Evolutionary conservation across 2,888 invertebrate genomes (phyloP), one percentile per base, ranked within the genome.

Genomic region (Troides oblongomaculatus): DNA sequence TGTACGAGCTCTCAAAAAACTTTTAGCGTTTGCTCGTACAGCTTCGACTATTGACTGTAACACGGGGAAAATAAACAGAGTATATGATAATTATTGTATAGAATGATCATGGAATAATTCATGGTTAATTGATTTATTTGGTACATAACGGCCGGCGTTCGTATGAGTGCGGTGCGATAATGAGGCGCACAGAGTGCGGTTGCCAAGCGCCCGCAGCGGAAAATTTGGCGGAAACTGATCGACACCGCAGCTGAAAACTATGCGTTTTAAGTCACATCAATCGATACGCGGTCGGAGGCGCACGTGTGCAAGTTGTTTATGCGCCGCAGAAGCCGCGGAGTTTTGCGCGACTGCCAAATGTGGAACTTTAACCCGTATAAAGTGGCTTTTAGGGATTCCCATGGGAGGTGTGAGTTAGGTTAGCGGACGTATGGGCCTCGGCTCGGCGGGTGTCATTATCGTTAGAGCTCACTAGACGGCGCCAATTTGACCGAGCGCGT

Each of bases 231-330:
- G 84, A 82, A 82, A 81, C 82, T 86, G 85, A 89, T 87, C 86
- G 85, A 85, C 87, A 84, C 84, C 84, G 84, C 83, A 82, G 82
- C 83, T 81, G 85, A 88, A 86, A 87, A 88, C 86, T 87, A 86
- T 88, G 86, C 87, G 87, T 89, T 90, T 89, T 88, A 88, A 91
- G 87, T 88, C 82, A 84, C 84, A 88, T 89, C 87, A 89, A 91
- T 92, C 89, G 89, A 89, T 89, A 84, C 78, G 89, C 83, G 89
- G 88, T 86, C 80, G 80, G 84, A 79, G 80, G 82, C 85, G 81
- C 88, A 87, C 86, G 85, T 85, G 88, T 85, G 88, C 82, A 84
- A 81, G 83, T 90, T 89, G 91, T 92, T 92, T 91, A 92, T 92
- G 90, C 80, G 79, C 89, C 90, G 79, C 90, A 90, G 88, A 88